Base-by-base conservation (phyloP, 2,113 vertebrate species). In the Prolemur simus region DNA sequence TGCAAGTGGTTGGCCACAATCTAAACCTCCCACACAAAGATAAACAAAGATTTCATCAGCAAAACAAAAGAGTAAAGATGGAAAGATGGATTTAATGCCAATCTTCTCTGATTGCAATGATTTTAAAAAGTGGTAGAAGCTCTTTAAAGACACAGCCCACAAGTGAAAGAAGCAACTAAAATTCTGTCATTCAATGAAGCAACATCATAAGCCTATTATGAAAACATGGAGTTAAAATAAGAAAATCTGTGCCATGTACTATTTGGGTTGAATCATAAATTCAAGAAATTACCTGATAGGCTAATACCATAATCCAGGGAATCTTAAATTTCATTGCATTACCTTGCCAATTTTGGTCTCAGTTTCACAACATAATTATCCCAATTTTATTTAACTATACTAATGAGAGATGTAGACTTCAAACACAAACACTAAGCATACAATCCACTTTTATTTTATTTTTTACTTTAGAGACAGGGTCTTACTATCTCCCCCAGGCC, bases 341-440 rank as follows among this genome's bases (percentile, higher is more conserved):
- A 37, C 14, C 27, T 66, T 93, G 87, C 54, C 52, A 95, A 77
- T 86, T 95, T 89, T 76, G 68, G 34, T 83, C 85, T 29, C 13
- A 92, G 81, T 87, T 97, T 95, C 84, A 90, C 60, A 93, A 87
- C 39, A 74, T 69, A 93, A 96, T 96, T 94, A 92, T 94, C 45
- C 3, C 42, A 95, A 76, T 95, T 89, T 94, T 93, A 78, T 94
- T 85, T 95, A 92, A 76, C 66, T 84, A 14, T 84, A 42, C 82
- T 69, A 74, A 95, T 82, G 52, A 96, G 34, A 95, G 64, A 89
- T 84, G 17, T 13, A 77, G 64, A 76, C 58, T 80, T 95, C 87
- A 95, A 91, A 92, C 17, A 84, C n/a, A 85, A 95, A 78, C 39
- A 87, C 7, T 90, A 68, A 45, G 7, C 64, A 80, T 45, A 69